phyloP scores from a whole-genome alignment of 2,113 vertebrate species.

The Nycticryphes semicollaris region DNA sequence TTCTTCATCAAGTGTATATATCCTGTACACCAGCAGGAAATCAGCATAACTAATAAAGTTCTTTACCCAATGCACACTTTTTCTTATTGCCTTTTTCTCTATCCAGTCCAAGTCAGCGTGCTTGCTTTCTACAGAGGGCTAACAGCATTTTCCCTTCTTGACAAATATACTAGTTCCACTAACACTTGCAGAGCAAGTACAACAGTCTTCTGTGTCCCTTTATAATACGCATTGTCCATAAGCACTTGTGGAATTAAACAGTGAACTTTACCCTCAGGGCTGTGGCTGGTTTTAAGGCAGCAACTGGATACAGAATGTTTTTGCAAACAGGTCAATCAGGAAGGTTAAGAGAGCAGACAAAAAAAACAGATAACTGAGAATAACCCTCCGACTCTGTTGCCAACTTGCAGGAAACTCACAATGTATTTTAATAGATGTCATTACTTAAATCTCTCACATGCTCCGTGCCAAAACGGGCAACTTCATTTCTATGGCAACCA shows the following conservation, averaged over 20 bases:
- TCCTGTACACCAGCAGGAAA: not conserved
- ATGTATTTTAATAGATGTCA: not conserved
- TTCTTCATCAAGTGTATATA: not conserved
- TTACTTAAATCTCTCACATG: not conserved
- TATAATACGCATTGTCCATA: not conserved
- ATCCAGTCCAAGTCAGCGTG: not conserved
- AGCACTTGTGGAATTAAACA: constrained; percentile 13
- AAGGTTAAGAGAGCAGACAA: constrained; percentile 24
- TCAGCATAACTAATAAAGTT: not conserved
- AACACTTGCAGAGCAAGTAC: constrained; percentile 10
- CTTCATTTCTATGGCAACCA: not conserved
- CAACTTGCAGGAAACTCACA: not conserved
- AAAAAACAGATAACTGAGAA: not conserved
- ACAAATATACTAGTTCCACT: not conserved
- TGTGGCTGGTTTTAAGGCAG: not conserved
- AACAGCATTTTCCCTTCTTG: not conserved
- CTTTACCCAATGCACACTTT: not conserved
- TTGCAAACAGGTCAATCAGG: constrained; percentile 25
- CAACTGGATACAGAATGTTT: not conserved
- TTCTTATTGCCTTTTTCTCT: not conserved
- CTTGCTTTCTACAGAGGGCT: not conserved
- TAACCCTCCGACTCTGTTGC: not conserved
- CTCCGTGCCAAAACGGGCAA: not conserved
- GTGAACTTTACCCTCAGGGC: not conserved
- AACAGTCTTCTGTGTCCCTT: not conserved